Evolutionary conservation across 2,888 invertebrate genomes (phyloP), one percentile per base, ranked within the genome.

Genomic region (Acanthosepion esculentum): DNA sequence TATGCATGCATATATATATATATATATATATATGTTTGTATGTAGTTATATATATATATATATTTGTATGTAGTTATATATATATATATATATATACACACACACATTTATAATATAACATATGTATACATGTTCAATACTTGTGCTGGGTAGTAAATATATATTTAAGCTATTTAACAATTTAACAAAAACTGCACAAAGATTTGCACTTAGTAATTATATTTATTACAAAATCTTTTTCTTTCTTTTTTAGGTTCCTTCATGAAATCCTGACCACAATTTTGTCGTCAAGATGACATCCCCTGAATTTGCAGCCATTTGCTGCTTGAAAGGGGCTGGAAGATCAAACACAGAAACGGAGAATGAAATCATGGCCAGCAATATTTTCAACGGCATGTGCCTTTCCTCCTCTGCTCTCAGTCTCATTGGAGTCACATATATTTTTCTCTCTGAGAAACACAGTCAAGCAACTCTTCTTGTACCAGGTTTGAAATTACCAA

Each of bases 221-320:
- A 23, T n/a, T 33, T 5, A 59, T 59, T 59, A 23, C 20, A 59
- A 59, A 59, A 59, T 59, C 4, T 78, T 33, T n/a, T 33, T 33
- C 15, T 78, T 78, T 78, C 12, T 33, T 78, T 78, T 78, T 78
- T 18, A 78, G 78, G 33, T 33, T 18, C n/a, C n/a, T 78, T 78
- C 15, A 78, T 78, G 78, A 78, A n/a, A 2, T 78, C n/a, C n/a
- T 78, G 78, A 78, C n/a, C 20, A 23, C n/a, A n/a, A 78, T 78
- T 26, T 29, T 3, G 48, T 26, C 23, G 1, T 3, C 94, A 94
- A 55, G 64, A 94, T 94, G 94, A 64, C 94, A 55, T 94, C 94
- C n/a, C 94, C 94, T 29, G 94, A 94, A 33, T 94, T 94, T 55
- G 33, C 64, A 55, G 94, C 94, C 55, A 64, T 94, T 48, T 94